Percentiles rank a stretch among this genome's conserved stretches.
phyloP scores from a whole-genome alignment of 35 echinoderm and acorn worm genomes.

The Strongylocentrotus purpuratus region DNA sequence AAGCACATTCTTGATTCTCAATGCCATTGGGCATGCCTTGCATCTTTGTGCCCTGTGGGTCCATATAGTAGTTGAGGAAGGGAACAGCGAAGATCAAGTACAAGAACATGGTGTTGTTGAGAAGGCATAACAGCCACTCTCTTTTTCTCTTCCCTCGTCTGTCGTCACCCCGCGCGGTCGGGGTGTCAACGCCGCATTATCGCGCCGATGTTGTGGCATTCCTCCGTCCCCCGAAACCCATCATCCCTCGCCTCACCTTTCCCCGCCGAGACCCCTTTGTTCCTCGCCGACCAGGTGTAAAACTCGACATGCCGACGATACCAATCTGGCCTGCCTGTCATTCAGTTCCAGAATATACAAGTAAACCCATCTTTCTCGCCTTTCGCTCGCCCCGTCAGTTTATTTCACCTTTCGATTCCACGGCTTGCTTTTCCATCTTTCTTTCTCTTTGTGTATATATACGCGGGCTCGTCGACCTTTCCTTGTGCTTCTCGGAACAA shows the following conservation, averaged over 20 bases:
- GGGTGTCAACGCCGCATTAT: constrained; percentile 49
- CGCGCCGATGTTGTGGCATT: constrained; percentile 43
- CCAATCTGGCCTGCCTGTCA: constrained; percentile 32
- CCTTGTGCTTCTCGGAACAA: background rate
- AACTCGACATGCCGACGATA: constrained; percentile 47
- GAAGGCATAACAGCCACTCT: background rate
- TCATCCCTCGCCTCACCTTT: constrained; percentile 45
- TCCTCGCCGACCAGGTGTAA: constrained; percentile 47
- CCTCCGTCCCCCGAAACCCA: constrained; percentile 45
- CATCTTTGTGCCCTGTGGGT: background rate
- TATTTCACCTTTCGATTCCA: constrained; percentile 37
- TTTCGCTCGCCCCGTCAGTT: constrained; percentile 36
- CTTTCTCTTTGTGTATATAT: constrained; percentile 18
- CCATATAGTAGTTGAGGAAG: background rate
- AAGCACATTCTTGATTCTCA: too few relatives aligned
- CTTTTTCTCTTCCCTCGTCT: background rate
- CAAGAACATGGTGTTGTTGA: background rate
- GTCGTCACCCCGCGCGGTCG: constrained; percentile 9
- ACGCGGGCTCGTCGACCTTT: background rate
- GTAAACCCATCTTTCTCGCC: constrained; percentile 46
- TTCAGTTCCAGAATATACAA: constrained; percentile 17
- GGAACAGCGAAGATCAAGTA: background rate
- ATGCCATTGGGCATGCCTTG: too few relatives aligned
- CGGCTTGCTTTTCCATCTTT: constrained; percentile 12
- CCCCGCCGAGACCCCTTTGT: constrained; percentile 42